Conservation (phyloP, 2,888 invertebrate genomes). For the Phoronis australis region DNA sequence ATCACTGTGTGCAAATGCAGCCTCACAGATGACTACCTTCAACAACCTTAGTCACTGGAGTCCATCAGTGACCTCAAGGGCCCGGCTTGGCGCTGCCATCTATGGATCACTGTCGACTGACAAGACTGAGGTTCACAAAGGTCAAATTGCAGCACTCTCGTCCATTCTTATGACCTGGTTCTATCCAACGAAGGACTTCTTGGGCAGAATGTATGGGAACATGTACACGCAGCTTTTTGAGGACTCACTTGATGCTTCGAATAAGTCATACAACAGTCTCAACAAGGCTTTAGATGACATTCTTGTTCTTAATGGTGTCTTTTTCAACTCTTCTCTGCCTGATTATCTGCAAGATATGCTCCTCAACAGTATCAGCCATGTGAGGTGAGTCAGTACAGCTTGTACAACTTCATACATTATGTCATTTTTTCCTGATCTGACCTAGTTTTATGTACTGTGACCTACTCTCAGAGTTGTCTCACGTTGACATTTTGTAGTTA, state of each 20-base stretch:
- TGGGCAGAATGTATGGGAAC: background rate
- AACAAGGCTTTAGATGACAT: background rate
- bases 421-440: no score
- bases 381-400: background rate
- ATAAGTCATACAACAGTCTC: background rate
- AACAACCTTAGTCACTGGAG: no score
- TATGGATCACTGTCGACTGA: no score
- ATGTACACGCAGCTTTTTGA: background rate
- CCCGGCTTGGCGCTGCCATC: no score
- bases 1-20: background rate
- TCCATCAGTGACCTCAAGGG: no score
- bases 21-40: no score
- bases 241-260: background rate
- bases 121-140: no score
- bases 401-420: no score
- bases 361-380: slow-evolving; percentile 3
- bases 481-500: no score
- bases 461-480: no score
- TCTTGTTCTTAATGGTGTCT: background rate
- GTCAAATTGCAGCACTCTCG: no score
- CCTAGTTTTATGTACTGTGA: no score
- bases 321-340: slow-evolving; percentile 2
- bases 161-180: background rate
- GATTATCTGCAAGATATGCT: slow-evolving; percentile 1
- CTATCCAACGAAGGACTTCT: background rate